Conservation (phyloP, 2,113 vertebrate species). For the Lanius collurio region DNA sequence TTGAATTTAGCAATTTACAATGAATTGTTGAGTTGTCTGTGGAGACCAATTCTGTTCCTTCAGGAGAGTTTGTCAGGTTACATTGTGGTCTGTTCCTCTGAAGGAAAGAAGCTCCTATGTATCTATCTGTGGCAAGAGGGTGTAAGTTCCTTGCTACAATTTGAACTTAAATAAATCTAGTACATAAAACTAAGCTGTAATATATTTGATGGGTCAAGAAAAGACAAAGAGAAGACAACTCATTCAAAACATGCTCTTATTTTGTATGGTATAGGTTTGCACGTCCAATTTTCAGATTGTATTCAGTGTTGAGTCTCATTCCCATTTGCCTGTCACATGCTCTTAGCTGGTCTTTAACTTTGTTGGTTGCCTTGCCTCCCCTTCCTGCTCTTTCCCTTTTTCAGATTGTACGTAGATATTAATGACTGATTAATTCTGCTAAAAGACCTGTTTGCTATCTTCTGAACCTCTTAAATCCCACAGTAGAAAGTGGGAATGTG, state of each 20-base stretch:
- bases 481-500: not conserved
- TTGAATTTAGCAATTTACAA: slow-evolving; percentile 33
- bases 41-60: not conserved
- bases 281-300: not conserved
- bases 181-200: not conserved
- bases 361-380: not conserved
- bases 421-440: not conserved
- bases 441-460: not conserved
- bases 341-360: not conserved
- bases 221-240: not conserved
- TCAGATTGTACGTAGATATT: not conserved
- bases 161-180: not conserved
- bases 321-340: not conserved
- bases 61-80: not conserved
- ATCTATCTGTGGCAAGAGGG: not conserved
- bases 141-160: not conserved
- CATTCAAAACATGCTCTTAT: not conserved
- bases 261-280: not conserved
- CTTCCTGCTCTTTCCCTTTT: not conserved
- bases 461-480: not conserved
- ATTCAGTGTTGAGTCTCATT: not conserved
- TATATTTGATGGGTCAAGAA: not conserved
- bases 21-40: not conserved
- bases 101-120: not conserved
- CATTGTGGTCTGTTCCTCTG: not conserved